A percentile compares a stretch with the other conserved stretches of the same genome.
Evolutionary conservation across 2,113 vertebrate species (phyloP).

Genomic region (Periophthalmus modestus): DNA sequence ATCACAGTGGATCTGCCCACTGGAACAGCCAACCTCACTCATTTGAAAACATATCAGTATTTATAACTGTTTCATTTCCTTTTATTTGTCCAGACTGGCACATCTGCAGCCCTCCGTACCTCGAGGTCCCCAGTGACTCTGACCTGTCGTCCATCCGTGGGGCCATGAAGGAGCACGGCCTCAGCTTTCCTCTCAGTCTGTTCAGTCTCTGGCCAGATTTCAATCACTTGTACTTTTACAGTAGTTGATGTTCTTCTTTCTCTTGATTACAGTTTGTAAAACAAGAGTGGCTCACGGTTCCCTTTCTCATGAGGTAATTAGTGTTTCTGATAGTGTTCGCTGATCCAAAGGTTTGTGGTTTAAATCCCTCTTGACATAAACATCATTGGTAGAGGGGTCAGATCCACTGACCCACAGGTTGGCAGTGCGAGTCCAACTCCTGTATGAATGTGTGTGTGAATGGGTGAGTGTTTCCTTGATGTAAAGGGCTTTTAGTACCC

Average conservation of each 20-base stretch:
- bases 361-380: too few relatives aligned
- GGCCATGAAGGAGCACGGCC: conserved; percentile 41
- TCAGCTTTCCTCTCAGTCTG: conserved; percentile 76
- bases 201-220: conserved; percentile 24
- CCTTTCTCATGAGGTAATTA: conserved; percentile 74
- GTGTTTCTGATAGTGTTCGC: too few relatives aligned
- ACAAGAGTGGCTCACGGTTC: conserved; percentile 78
- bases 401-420: too few relatives aligned
- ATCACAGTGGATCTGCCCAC: too few relatives aligned
- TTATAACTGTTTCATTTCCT: neutral
- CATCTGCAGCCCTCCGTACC: conserved; percentile 74
- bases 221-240: neutral
- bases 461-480: too few relatives aligned
- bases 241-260: neutral
- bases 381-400: too few relatives aligned
- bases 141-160: conserved; percentile 57
- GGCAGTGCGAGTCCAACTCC: too few relatives aligned
- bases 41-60: too few relatives aligned
- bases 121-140: conserved; percentile 62
- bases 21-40: too few relatives aligned
- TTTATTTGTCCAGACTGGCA: conserved; percentile 51
- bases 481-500: too few relatives aligned
- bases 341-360: too few relatives aligned
- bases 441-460: too few relatives aligned
- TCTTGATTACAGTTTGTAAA: conserved; percentile 75